Evolutionary conservation across 2,888 invertebrate species (phyloP).

Genomic region (Xestia sexstrigata): DNA sequence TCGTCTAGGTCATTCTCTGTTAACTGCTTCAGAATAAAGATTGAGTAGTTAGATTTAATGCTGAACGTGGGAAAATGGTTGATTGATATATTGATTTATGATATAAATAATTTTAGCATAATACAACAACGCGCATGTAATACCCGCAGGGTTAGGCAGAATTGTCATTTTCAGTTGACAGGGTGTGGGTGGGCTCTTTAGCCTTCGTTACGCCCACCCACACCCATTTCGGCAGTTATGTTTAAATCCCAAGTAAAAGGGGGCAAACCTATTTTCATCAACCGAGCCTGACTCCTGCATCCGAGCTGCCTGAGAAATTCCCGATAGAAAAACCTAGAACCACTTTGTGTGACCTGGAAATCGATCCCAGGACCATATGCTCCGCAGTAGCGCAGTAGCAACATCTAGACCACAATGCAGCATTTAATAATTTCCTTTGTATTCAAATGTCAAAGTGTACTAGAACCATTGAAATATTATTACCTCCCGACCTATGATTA

Average conservation of each 20-base stretch:
- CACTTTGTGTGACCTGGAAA: background rate
- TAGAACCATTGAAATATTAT: slow-evolving; percentile 57
- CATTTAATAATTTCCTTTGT: background rate
- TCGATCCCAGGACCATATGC: background rate
- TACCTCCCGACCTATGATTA: slow-evolving; percentile 54
- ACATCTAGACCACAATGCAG: background rate
- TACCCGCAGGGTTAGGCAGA: background rate
- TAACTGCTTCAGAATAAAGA: background rate
- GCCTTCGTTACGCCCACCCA: background rate
- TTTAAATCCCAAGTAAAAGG: too few relatives aligned
- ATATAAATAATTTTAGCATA: background rate
- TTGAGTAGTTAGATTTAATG: background rate
- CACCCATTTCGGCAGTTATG: too few relatives aligned
- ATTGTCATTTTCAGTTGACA: too few relatives aligned
- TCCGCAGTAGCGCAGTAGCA: background rate
- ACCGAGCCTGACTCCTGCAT: background rate
- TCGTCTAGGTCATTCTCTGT: too few relatives aligned
- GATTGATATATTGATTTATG: background rate
- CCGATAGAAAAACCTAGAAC: background rate
- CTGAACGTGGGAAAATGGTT: background rate
- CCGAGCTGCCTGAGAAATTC: background rate
- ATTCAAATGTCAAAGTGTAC: slow-evolving; percentile 45
- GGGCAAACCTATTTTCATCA: background rate
- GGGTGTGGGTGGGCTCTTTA: too few relatives aligned
- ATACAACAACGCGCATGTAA: background rate